A percentile compares a stretch with the other conserved stretches of the same genome.
Evolutionary conservation across 1,140 invertebrate species (phyloP).

Genomic region (Drosophila arizonae): DNA sequence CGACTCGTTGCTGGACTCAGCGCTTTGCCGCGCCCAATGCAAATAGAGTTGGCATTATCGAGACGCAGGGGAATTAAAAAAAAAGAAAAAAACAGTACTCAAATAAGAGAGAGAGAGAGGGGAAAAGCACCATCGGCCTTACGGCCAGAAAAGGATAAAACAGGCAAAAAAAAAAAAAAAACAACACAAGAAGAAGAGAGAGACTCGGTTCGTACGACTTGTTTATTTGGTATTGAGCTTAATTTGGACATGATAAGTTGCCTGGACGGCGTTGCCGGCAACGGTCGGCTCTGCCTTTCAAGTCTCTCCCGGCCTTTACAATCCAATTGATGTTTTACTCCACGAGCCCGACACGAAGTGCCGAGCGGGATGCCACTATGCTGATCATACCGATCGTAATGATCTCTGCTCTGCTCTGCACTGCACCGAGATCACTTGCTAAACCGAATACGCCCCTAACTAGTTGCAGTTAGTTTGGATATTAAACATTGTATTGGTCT

Average conservation of each 20-base stretch:
- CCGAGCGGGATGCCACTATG: constrained; percentile 1
- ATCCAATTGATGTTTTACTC: constrained; percentile 68
- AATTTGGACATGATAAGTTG: constrained; percentile 80
- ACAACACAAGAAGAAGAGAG: neutral
- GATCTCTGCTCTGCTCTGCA: neutral
- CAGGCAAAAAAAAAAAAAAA: neutral
- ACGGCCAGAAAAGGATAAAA: constrained; percentile 8
- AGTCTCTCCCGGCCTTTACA: constrained; percentile 22
- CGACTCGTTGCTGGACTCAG: neutral
- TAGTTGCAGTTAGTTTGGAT: neutral
- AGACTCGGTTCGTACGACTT: constrained; percentile 43
- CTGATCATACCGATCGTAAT: neutral
- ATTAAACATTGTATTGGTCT: neutral
- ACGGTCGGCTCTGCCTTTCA: constrained; percentile 55
- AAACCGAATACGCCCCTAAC: constrained; percentile 6
- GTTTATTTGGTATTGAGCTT: constrained; percentile 77
- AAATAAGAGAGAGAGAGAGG: neutral
- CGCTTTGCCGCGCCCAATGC: constrained; percentile 44
- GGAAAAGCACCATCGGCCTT: neutral
- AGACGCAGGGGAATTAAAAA: constrained; percentile 32
- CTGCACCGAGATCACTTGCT: neutral
- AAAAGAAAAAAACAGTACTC: neutral
- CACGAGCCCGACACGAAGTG: neutral
- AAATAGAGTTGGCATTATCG: constrained; percentile 65
- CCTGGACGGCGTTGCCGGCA: constrained; percentile 42